Evolutionary conservation across 2,888 invertebrate genomes (phyloP).

Genomic region (Drosophila nigricruria): DNA sequence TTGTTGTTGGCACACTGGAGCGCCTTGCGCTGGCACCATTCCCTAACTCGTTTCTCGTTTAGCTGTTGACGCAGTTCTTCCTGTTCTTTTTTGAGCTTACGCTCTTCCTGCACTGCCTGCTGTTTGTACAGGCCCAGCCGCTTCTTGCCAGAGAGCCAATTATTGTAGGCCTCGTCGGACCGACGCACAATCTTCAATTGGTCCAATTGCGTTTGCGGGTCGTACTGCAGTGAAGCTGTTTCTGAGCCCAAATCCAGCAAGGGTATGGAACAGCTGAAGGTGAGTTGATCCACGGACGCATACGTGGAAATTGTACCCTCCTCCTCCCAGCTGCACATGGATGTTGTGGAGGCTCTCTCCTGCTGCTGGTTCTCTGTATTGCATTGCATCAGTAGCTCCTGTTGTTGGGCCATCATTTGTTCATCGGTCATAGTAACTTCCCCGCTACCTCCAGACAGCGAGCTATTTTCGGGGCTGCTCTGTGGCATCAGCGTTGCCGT

Average conservation of each 20-base stretch:
- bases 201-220: constrained; percentile 35
- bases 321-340: constrained; percentile 74
- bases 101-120: constrained; percentile 52
- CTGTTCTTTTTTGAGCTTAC: constrained; percentile 59
- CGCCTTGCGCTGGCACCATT: constrained; percentile 77
- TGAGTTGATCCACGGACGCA: constrained; percentile 21
- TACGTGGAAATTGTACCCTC: constrained; percentile 40
- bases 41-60: constrained; percentile 66
- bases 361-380: neutral
- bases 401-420: neutral
- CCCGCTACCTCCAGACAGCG: constrained; percentile 12
- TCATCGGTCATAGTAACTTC: neutral
- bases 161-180: constrained; percentile 79
- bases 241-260: constrained; percentile 78
- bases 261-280: constrained; percentile 68
- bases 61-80: constrained; percentile 35
- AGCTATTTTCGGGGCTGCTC: constrained; percentile 24
- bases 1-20: constrained; percentile 22
- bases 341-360: constrained; percentile 59
- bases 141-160: constrained; percentile 83
- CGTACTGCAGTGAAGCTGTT: constrained; percentile 38
- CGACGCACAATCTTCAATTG: constrained; percentile 43
- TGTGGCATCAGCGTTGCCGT: constrained; percentile 10
- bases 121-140: constrained; percentile 57
- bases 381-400: neutral